phyloP scores from a whole-genome alignment of 2,113 vertebrate species.

The Mesoclemmys tuberculata region DNA sequence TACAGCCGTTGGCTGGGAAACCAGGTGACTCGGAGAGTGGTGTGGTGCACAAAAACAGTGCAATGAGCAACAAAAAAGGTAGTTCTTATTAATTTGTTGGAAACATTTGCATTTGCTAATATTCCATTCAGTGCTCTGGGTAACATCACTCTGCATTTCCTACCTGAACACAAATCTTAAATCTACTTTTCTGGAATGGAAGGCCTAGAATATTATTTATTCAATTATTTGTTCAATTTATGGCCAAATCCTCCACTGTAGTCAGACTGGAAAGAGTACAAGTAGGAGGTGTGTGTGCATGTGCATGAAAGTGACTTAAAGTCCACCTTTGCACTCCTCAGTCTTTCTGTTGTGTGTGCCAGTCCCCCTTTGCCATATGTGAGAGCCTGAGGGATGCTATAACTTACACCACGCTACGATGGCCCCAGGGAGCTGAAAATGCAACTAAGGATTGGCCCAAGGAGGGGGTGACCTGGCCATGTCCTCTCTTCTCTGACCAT shows the following conservation, averaged over 20 bases:
- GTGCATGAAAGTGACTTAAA: background rate
- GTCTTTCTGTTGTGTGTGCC: background rate
- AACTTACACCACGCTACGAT: background rate
- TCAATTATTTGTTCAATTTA: background rate
- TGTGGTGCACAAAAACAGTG: constrained; percentile 46
- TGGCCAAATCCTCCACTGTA: background rate
- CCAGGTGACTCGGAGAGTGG: constrained; percentile 70
- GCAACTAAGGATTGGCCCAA: background rate
- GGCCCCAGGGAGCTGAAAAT: background rate
- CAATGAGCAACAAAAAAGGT: constrained; percentile 47
- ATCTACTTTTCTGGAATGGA: constrained; percentile 29
- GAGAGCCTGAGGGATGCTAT: background rate
- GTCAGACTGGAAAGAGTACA: background rate
- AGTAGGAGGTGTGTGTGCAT: background rate
- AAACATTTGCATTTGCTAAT: constrained; percentile 61
- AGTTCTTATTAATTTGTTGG: constrained; percentile 60
- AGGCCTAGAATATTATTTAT: background rate
- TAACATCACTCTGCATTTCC: constrained; percentile 16
- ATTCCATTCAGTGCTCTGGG: constrained; percentile 55
- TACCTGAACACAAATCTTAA: constrained; percentile 56
- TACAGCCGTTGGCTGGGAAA: constrained; percentile 64
- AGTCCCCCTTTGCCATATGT: background rate
- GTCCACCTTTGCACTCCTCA: background rate
- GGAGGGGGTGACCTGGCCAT: background rate
- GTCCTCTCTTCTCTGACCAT: background rate